Conservation (phyloP, 2,113 vertebrate species). For the Aspiorhynchus laticeps region DNA sequence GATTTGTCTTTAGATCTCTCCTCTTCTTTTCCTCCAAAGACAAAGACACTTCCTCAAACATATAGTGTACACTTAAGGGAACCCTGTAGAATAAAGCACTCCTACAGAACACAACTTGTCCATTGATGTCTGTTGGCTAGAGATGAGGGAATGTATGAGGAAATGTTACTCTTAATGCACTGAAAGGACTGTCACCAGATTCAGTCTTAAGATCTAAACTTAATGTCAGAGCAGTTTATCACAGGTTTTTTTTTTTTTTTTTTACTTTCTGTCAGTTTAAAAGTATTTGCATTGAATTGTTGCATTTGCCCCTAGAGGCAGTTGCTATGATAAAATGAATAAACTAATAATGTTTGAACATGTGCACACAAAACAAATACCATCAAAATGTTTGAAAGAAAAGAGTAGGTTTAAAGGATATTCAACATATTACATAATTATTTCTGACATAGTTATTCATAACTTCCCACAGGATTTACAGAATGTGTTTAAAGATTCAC, state of each 20-base stretch:
- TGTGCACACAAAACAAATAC: too few species aligned
- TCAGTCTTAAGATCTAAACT: neutral
- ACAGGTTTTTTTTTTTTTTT: neutral
- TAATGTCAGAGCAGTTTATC: neutral
- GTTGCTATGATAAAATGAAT: too few species aligned
- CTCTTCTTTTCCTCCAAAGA: neutral
- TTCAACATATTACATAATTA: too few species aligned
- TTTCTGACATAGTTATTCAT: too few species aligned
- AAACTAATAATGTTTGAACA: too few species aligned
- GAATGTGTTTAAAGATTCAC: too few species aligned
- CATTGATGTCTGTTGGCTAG: neutral
- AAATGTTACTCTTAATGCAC: neutral
- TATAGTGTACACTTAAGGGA: neutral
- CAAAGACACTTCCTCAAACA: conserved; percentile 3
- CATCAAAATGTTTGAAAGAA: too few species aligned
- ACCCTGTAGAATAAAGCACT: conserved; percentile 3
- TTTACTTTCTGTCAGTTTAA: neutral
- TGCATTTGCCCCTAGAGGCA: neutral
- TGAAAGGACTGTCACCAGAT: neutral
- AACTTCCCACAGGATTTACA: too few species aligned
- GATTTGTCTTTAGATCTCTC: neutral
- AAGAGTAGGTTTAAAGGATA: too few species aligned
- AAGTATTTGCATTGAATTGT: neutral
- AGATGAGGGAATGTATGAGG: neutral
- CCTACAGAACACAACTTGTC: neutral